Conservation (phyloP, 2,888 invertebrate species). For the Eristalis intricaria region DNA sequence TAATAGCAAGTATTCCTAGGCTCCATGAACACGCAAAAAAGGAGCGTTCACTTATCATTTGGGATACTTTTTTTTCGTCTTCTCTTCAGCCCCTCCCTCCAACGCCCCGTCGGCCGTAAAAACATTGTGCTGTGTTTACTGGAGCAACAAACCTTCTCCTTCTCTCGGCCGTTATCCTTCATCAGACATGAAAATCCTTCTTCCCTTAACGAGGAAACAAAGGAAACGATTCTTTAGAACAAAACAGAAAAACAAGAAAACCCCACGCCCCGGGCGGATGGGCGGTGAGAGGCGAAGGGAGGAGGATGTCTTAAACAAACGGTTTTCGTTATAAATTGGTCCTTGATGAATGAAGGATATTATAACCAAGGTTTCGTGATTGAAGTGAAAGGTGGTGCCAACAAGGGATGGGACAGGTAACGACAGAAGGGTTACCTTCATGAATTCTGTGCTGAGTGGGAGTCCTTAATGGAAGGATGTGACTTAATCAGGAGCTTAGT, state of each 20-base stretch:
- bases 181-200: conserved; percentile 51
- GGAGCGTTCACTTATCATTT: conserved; percentile 53
- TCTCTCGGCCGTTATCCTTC: conserved; percentile 19
- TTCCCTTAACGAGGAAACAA: conserved; percentile 40
- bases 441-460: neutral
- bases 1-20: conserved; percentile 57
- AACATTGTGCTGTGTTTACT: conserved; percentile 10
- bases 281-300: neutral
- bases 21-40: conserved; percentile 51
- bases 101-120: neutral
- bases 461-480: neutral
- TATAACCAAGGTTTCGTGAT: conserved; percentile 52
- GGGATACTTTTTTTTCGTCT: conserved; percentile 19
- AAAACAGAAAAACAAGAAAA: neutral
- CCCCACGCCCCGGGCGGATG: neutral
- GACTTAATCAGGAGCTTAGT: neutral
- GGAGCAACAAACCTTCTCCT: conserved; percentile 14
- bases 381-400: conserved; percentile 14
- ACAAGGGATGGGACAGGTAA: neutral
- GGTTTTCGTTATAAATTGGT: conserved; percentile 59
- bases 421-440: neutral
- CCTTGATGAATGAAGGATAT: conserved; percentile 64
- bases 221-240: conserved; percentile 37
- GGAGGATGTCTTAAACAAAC: conserved; percentile 37
- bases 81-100: neutral